A percentile compares a stretch with the other conserved stretches of the same genome.
Conservation (phyloP, 2,888 invertebrate genomes). For the Drosophila mettleri region DNA sequence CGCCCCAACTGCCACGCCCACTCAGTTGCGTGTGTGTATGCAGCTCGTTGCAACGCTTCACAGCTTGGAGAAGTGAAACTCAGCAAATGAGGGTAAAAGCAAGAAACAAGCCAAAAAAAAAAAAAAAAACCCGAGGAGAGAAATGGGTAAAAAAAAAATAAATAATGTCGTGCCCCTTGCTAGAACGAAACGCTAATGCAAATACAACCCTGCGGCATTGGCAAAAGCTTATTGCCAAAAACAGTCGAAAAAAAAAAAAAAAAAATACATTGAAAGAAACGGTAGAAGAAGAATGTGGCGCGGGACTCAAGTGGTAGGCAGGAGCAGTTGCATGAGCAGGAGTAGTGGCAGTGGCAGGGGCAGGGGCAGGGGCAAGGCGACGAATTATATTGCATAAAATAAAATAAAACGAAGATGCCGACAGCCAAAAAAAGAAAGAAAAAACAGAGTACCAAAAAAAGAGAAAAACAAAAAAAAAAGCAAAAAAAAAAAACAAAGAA, state of each 20-base stretch:
- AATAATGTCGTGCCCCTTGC: slow-evolving; percentile 28
- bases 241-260: slow-evolving; percentile 57
- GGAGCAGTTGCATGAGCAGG: slow-evolving; percentile 7
- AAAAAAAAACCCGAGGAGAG: slow-evolving; percentile 3
- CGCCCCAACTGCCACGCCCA: neutral
- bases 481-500: slow-evolving; percentile 48
- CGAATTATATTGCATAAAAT: slow-evolving; percentile 76
- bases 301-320: slow-evolving; percentile 22
- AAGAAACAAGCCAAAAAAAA: slow-evolving; percentile 30
- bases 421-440: slow-evolving; percentile 34
- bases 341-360: neutral
- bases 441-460: slow-evolving; percentile 30
- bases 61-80: slow-evolving; percentile 51
- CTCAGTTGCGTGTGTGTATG: slow-evolving; percentile 24
- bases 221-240: slow-evolving; percentile 80
- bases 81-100: slow-evolving; percentile 54
- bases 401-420: slow-evolving; percentile 72
- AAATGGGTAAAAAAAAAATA: neutral
- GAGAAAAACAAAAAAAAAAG: slow-evolving; percentile 17
- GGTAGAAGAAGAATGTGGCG: slow-evolving; percentile 15
- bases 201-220: slow-evolving; percentile 80
- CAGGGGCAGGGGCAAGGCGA: slow-evolving; percentile 19
- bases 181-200: slow-evolving; percentile 68
- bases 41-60: slow-evolving; percentile 58
- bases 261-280: slow-evolving; percentile 2